A percentile compares a stretch with the other conserved stretches of the same genome.
Conservation (phyloP, 2,797 vertebrate species). For the Vultur gryphus region DNA sequence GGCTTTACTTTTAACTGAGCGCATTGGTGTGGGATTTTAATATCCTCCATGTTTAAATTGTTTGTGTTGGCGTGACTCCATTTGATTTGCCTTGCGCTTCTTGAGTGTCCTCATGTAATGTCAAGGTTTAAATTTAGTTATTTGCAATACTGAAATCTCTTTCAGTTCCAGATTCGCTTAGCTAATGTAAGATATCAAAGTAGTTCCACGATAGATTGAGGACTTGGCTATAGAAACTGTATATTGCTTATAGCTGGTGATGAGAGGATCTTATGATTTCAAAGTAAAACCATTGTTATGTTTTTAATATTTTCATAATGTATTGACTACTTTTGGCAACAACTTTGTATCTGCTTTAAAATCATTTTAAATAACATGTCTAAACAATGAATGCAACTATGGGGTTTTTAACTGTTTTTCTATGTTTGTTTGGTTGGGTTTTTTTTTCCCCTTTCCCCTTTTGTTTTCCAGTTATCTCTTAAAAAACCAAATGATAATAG, state of each 20-base stretch:
- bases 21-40: neutral
- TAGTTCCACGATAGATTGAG: neutral
- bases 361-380: neutral
- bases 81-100: neutral
- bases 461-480: constrained; percentile 82
- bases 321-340: neutral
- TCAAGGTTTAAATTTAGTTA: neutral
- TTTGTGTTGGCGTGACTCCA: neutral
- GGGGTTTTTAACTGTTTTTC: neutral
- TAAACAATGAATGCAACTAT: neutral
- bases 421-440: neutral
- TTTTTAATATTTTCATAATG: neutral
- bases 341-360: neutral
- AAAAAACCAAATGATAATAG: constrained; percentile 69
- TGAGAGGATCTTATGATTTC: neutral
- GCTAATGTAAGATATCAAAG: neutral
- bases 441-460: neutral
- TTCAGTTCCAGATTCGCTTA: neutral
- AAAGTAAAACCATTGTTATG: neutral
- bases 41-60: neutral
- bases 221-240: neutral
- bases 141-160: neutral
- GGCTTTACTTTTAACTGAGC: neutral
- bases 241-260: neutral
- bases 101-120: neutral